Evolutionary conservation across 1,140 invertebrate species (phyloP), one percentile per base, ranked within the genome.

Genomic region (Microplitis demolitor): DNA sequence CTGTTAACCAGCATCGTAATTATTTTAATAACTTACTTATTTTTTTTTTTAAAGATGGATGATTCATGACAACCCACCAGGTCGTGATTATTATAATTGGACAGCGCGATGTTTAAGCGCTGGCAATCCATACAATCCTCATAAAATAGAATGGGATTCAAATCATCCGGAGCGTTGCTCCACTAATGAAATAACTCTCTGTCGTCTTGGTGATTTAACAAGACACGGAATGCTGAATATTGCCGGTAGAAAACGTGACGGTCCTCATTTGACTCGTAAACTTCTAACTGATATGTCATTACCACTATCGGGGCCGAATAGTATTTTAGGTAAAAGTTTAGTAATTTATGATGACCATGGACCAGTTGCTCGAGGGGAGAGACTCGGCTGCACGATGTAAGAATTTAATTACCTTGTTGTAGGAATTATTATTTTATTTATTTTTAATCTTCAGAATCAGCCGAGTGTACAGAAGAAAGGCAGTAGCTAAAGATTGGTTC

Each of bases 51-150:
- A 75, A 74, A 87, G 86, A 69, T 93, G 92, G 91, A 88, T 89
- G 76, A 85, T 94, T 39, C 91, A 92, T 74, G 83, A 88, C 24
- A 80, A 89, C 74, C 82, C 88, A 67, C 88, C 91, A 2, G 93
- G 92, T n/a, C 91, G 91, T 77, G 97, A 98, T 84, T 97, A 94
- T 82, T 97, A 96, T 80, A 95, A 96, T 82, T 97, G 96, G 95
- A 93, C 92, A 58, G 91, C 89, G 68, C 87, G 97, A 60, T 97
- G 96, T 84, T 83, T 94, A 3, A 96, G 94, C 76, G 90, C 94
- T 4, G 95, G 94, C n/a, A 79, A 82, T 4, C 88, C 93, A 69
- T 97, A 90, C 79, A 96, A 98, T 88, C 96, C 96, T 0, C 92
- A 92, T 77, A 91, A 92, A 73, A 91, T 97, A 78, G 84, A 89